phyloP scores from a whole-genome alignment of 1,140 invertebrate genomes.

The Condylostylus longicornis region DNA sequence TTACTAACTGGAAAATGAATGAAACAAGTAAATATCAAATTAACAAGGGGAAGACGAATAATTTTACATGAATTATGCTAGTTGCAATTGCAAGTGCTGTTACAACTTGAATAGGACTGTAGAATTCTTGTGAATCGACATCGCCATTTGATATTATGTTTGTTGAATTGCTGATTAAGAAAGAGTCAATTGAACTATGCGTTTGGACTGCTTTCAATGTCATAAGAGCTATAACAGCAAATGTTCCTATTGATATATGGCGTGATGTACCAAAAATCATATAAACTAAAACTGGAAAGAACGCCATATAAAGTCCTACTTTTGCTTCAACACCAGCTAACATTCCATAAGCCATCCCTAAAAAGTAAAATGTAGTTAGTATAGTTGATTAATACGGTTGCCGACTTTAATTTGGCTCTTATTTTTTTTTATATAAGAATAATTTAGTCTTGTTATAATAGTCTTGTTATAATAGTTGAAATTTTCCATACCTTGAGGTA shows the following conservation, averaged over 20 bases:
- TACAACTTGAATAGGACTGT: conserved; percentile 19
- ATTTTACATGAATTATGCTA: conserved; percentile 3
- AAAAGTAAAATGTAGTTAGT: too few relatives aligned
- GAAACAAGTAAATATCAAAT: conserved; percentile 7
- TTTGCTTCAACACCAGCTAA: conserved; percentile 75
- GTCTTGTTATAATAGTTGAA: too few relatives aligned
- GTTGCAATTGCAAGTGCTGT: conserved; percentile 19
- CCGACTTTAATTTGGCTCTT: too few relatives aligned
- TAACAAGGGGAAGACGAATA: conserved; percentile 21
- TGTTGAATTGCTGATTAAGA: too few relatives aligned
- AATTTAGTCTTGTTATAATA: too few relatives aligned
- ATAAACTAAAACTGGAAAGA: conserved; percentile 84
- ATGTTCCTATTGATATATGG: conserved; percentile 87
- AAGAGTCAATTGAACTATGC: conserved; percentile 12
- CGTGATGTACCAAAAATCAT: conserved; percentile 79
- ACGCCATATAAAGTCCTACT: conserved; percentile 85
- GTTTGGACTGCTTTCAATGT: conserved; percentile 56
- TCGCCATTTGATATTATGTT: too few relatives aligned
- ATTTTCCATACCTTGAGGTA: conserved; percentile 60
- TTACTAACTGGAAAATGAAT: conserved; percentile 46
- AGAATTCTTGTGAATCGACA: conserved; percentile 5
- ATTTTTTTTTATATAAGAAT: too few relatives aligned
- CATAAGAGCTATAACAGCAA: conserved; percentile 79
- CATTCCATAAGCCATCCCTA: conserved; percentile 84
- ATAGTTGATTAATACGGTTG: too few relatives aligned